A percentile compares a stretch with the other conserved stretches of the same genome.
These are phyloP conservation scores for Antheraea mylitta DNA, from an alignment of 1,140 invertebrate species.

Conservation along the genomic window DNA sequence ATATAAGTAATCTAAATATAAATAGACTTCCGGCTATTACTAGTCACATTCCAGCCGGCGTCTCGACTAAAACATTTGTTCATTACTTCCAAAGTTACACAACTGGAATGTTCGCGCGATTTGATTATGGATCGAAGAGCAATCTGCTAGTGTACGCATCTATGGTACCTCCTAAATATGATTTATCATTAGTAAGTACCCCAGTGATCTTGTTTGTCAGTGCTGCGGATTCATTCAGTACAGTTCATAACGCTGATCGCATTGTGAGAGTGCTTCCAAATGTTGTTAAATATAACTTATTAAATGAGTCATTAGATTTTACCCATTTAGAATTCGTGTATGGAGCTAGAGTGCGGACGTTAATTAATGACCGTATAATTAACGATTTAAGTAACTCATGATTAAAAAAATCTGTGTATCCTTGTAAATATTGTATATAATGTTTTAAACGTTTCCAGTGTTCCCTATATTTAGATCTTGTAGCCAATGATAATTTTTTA, in stretches of 20 bases:
- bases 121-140: slow-evolving; percentile 43
- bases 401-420: not conserved
- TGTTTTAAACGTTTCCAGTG: not conserved
- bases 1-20: slow-evolving; percentile 41
- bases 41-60: slow-evolving; percentile 56
- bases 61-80: slow-evolving; percentile 49
- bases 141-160: slow-evolving; percentile 48
- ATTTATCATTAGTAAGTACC: slow-evolving; percentile 41
- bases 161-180: slow-evolving; percentile 42
- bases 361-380: not conserved
- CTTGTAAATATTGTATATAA: not conserved
- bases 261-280: slow-evolving; percentile 40
- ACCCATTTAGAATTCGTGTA: slow-evolving; percentile 64
- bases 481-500: too few relatives aligned
- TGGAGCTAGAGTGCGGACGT: slow-evolving; percentile 23
- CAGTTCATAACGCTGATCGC: slow-evolving; percentile 36
- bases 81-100: slow-evolving; percentile 57
- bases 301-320: slow-evolving; percentile 49
- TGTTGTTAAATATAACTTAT: slow-evolving; percentile 33
- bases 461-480: not conserved
- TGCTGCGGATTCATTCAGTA: slow-evolving; percentile 58
- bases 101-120: slow-evolving; percentile 51
- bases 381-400: not conserved
- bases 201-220: slow-evolving; percentile 49
- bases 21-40: slow-evolving; percentile 43